Percentiles rank a stretch among this genome's conserved stretches.
phyloP scores from a whole-genome alignment of 2,888 invertebrate genomes.

The Calliphora vomitoria region DNA sequence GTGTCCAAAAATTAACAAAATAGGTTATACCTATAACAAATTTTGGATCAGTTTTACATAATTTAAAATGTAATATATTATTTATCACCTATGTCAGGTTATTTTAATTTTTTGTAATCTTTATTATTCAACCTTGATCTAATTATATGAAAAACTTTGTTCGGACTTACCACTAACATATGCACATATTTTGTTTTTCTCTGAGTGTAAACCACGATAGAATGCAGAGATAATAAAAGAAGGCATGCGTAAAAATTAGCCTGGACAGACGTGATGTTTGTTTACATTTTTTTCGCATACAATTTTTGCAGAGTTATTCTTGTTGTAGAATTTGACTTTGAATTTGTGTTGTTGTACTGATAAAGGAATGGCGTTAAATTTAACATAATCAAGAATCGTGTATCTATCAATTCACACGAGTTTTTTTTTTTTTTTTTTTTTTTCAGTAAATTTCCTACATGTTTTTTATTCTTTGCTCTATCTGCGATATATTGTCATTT shows the following conservation, averaged over 20 bases:
- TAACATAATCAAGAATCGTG: slow-evolving; percentile 61
- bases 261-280: slow-evolving; percentile 32
- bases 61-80: too few relatives aligned
- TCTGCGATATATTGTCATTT: slow-evolving; percentile 55
- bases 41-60: too few relatives aligned
- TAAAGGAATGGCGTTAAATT: slow-evolving; percentile 62
- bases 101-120: too few relatives aligned
- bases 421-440: slow-evolving; percentile 43
- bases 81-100: too few relatives aligned
- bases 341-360: slow-evolving; percentile 7
- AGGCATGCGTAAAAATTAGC: slow-evolving; percentile 39
- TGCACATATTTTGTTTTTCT: neutral
- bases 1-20: too few relatives aligned
- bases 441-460: neutral
- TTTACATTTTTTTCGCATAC: slow-evolving; percentile 34
- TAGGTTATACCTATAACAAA: too few relatives aligned
- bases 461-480: neutral
- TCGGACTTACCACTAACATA: too few relatives aligned
- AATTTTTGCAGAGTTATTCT: neutral
- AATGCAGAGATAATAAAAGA: neutral
- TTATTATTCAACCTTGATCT: too few relatives aligned
- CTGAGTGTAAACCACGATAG: slow-evolving; percentile 24
- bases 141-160: too few relatives aligned
- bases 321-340: neutral
- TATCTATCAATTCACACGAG: slow-evolving; percentile 62